Percentiles rank a stretch among this genome's conserved stretches.
Conservation (phyloP, 2,888 invertebrate genomes). For the Cheilosia impressa region DNA sequence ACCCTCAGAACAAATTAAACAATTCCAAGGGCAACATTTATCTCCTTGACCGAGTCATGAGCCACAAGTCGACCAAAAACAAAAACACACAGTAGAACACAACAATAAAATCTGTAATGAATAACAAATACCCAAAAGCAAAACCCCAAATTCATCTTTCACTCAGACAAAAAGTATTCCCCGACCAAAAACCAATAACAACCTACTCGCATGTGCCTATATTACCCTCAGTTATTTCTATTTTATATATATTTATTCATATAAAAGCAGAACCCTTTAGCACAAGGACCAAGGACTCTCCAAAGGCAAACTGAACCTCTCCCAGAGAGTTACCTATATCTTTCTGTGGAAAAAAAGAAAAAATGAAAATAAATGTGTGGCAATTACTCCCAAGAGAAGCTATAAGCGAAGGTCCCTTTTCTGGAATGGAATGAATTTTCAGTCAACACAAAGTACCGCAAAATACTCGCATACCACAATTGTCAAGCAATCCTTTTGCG, state of each 20-base stretch:
- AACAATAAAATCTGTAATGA: constrained; percentile 59
- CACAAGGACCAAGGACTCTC: constrained; percentile 27
- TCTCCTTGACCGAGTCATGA: constrained; percentile 35
- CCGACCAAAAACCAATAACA: neutral
- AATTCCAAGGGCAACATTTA: constrained; percentile 22
- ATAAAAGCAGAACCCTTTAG: constrained; percentile 35
- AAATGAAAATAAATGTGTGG: constrained; percentile 58
- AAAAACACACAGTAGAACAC: neutral
- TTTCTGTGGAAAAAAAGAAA: constrained; percentile 11
- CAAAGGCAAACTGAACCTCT: constrained; percentile 1
- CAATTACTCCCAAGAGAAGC: constrained; percentile 48
- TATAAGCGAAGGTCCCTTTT: constrained; percentile 4
- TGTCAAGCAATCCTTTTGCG: constrained; percentile 3
- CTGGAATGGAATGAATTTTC: constrained; percentile 4
- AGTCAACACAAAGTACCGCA: neutral
- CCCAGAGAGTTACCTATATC: neutral
- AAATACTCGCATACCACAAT: neutral
- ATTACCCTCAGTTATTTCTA: constrained; percentile 2
- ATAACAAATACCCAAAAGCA: constrained; percentile 51
- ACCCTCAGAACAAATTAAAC: constrained; percentile 15
- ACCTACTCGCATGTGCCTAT: constrained; percentile 2
- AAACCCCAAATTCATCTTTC: constrained; percentile 2
- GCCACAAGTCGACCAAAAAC: constrained; percentile 15
- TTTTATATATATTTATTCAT: constrained; percentile 42
- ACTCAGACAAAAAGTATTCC: constrained; percentile 10